Evolutionary conservation across 2,888 invertebrate genomes (phyloP).

Genomic region (Proisotoma minuta): DNA sequence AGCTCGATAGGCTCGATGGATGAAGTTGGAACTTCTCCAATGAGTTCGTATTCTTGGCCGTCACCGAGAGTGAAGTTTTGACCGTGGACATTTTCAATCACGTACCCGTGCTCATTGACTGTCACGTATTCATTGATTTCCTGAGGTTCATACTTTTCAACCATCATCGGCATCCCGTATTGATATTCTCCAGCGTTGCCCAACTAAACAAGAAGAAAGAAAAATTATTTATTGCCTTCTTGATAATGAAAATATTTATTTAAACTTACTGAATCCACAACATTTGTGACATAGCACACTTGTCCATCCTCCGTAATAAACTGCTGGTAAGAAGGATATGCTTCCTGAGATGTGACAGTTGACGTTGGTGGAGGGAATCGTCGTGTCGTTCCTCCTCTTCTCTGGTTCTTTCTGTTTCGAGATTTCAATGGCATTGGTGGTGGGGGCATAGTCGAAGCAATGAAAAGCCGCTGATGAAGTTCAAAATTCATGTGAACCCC

Average conservation of each 20-base stretch:
- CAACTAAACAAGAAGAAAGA: background rate
- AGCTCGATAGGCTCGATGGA: constrained; percentile 1
- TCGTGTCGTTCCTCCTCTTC: background rate
- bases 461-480: background rate
- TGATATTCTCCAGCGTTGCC: background rate
- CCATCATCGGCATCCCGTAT: constrained; percentile 6
- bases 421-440: constrained; percentile 3
- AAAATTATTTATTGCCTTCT: background rate
- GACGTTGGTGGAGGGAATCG: background rate
- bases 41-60: constrained; percentile 45
- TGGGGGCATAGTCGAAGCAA: constrained; percentile 8
- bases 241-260: no score
- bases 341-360: background rate
- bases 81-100: constrained; percentile 9
- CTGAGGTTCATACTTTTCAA: background rate
- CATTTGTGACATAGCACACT: constrained; percentile 8
- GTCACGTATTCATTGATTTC: constrained; percentile 4
- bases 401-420: background rate
- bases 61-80: constrained; percentile 40
- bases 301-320: constrained; percentile 13
- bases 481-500: background rate
- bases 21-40: constrained; percentile 38
- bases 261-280: constrained; percentile 4
- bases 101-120: background rate
- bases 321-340: background rate